Evolutionary conservation across 2,113 vertebrate species (phyloP), one percentile per base, ranked within the genome.

Genomic region (Chrysochloris asiatica): DNA sequence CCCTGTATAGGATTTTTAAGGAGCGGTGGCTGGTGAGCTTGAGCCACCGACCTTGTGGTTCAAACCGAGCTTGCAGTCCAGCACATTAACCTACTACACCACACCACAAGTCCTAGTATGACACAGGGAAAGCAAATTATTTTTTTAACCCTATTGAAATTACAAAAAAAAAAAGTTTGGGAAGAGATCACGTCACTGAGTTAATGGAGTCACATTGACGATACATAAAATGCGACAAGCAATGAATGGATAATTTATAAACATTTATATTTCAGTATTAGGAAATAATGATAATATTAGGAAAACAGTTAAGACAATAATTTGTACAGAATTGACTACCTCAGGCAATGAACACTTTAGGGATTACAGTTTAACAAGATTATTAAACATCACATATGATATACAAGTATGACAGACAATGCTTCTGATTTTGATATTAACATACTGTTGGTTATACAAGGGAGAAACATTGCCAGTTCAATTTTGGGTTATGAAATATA

Each of bases 241-340:
- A 96, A 96, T 97, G 96, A 97, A 97, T 97, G 97, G 94, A 96
- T 97, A 97, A 98, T 97, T 98, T 98, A 98, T 95, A 98, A 98
- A 98, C 97, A 98, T 98, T 97, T 98, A 98, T 98, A 98, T 98
- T 98, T 98, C 85, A 96, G 96, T 97, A 95, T 97, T 97, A 97
- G 97, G 98, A 98, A 98, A 97, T 95, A 97, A n/a, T 95, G 96
- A 78, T 97, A 97, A 97, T 96, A 96, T 97, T 96, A 97, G 97
- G 97, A 97, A 98, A 98, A 98, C 97, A 97, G 86, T 84, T 88
- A 97, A 97, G 98, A 98, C 98, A 98, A 95, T 97, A 97, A 92
- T 95, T 97, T 96, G 87, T 98, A 98, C 96, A 98, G 97, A 97
- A 95, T 90, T 95, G 97, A 97, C 91, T 96, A 95, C 92, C 95